phyloP scores from a whole-genome alignment of 2,888 invertebrate genomes.

The Eupithecia centaureata region DNA sequence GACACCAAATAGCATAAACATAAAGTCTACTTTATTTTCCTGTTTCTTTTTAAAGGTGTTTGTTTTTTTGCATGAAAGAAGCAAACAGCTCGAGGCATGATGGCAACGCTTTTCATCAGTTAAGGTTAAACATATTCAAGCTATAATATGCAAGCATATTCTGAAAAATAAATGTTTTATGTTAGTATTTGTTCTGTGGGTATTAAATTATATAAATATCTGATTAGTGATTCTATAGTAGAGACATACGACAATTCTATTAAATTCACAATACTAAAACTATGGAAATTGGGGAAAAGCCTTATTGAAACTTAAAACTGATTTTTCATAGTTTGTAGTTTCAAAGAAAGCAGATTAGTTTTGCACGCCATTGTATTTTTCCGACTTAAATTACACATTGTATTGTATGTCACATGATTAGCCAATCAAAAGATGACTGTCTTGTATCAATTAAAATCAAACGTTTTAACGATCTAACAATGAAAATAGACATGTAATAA shows the following conservation, averaged over 20 bases:
- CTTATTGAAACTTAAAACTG: not conserved
- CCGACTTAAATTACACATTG: not conserved
- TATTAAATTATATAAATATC: no score
- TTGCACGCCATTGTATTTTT: no score
- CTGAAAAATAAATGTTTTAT: no score
- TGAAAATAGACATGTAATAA: conserved; percentile 26
- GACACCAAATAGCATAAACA: not conserved
- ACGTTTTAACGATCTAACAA: not conserved
- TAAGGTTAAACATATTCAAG: not conserved
- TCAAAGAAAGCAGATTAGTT: no score
- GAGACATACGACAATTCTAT: not conserved
- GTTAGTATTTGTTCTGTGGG: no score
- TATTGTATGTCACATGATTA: not conserved
- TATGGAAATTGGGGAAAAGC: no score
- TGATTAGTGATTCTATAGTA: no score
- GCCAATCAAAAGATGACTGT: conserved; percentile 8
- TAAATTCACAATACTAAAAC: not conserved
- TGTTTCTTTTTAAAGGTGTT: not conserved
- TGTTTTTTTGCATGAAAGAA: not conserved
- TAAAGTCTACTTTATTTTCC: not conserved
- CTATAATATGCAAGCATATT: not conserved
- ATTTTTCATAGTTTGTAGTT: no score
- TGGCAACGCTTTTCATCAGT: not conserved
- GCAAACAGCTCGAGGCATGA: no score
- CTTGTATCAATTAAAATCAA: conserved; percentile 6